Evolutionary conservation across 2,113 vertebrate genomes (phyloP).

Genomic region (Microcebus tavaratra): DNA sequence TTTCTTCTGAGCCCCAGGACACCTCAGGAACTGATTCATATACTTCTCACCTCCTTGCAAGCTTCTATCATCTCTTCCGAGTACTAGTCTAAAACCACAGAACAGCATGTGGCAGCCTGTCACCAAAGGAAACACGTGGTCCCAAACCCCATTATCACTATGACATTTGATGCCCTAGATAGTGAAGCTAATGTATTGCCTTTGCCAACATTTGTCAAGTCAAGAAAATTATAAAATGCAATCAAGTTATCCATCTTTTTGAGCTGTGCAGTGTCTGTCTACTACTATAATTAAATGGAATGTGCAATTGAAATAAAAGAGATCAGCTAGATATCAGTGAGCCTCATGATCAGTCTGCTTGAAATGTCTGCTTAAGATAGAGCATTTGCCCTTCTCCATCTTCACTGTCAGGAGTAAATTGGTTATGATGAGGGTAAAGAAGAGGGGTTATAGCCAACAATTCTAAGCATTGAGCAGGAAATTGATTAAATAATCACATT

Average conservation of each 20-base stretch:
- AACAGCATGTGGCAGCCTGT: constrained; percentile 67
- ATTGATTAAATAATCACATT: background rate
- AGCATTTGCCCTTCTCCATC: background rate
- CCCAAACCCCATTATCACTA: constrained; percentile 75
- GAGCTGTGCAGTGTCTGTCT: background rate
- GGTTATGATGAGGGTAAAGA: background rate
- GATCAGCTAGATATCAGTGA: background rate
- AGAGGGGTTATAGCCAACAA: background rate
- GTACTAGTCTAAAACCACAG: constrained; percentile 38
- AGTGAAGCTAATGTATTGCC: constrained; percentile 60
- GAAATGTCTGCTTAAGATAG: background rate
- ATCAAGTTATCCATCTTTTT: constrained; percentile 62
- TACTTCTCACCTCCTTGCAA: constrained; percentile 71
- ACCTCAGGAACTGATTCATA: constrained; percentile 66
- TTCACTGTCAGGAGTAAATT: background rate
- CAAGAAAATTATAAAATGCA: constrained; percentile 67
- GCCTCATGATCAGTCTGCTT: background rate
- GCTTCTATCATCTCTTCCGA: constrained; percentile 63
- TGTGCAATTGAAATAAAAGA: constrained; percentile 43
- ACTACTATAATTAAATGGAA: constrained; percentile 53
- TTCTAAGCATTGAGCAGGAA: background rate
- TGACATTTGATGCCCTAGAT: constrained; percentile 69
- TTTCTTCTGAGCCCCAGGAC: constrained; percentile 68
- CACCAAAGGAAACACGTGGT: constrained; percentile 60
- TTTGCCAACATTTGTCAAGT: constrained; percentile 70